These are phyloP conservation scores for Neosilurus mollespiculum DNA, from an alignment of 2,797 vertebrate genomes.

Conservation along the genomic window DNA sequence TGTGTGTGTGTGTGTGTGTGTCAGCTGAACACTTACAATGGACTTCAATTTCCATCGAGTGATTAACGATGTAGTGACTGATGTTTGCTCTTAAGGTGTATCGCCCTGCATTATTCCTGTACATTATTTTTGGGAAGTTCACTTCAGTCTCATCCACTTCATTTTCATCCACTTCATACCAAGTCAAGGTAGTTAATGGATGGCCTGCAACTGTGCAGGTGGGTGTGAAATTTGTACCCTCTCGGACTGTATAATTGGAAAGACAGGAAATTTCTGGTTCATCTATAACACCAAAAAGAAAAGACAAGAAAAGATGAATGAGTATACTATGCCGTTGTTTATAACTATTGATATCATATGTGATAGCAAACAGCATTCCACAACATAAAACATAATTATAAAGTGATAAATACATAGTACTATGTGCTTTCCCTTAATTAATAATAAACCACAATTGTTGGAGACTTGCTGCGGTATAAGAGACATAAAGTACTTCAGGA, in stretches of 20 bases:
- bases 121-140: slow-evolving; percentile 41
- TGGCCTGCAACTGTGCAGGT: slow-evolving; percentile 56
- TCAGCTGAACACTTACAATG: slow-evolving; percentile 59
- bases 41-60: slow-evolving; percentile 60
- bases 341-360: background rate
- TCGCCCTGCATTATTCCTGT: slow-evolving; percentile 57
- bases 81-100: slow-evolving; percentile 60
- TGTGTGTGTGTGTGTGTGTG: no score
- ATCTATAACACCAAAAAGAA: slow-evolving; percentile 55
- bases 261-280: slow-evolving; percentile 60
- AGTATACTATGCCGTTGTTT: background rate
- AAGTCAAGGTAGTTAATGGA: slow-evolving; percentile 38
- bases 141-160: slow-evolving; percentile 55
- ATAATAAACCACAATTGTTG: background rate
- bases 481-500: background rate
- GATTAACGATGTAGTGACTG: fast-evolving
- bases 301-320: background rate
- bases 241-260: slow-evolving; percentile 33
- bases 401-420: background rate
- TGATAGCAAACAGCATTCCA: background rate
- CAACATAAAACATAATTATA: background rate
- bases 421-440: background rate
- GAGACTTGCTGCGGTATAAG: background rate
- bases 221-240: slow-evolving; percentile 31
- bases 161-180: slow-evolving; percentile 58